A percentile compares a stretch with the other conserved stretches of the same genome.
phyloP scores from a whole-genome alignment of 2,888 invertebrate genomes.

The Heteropelma amictum region DNA sequence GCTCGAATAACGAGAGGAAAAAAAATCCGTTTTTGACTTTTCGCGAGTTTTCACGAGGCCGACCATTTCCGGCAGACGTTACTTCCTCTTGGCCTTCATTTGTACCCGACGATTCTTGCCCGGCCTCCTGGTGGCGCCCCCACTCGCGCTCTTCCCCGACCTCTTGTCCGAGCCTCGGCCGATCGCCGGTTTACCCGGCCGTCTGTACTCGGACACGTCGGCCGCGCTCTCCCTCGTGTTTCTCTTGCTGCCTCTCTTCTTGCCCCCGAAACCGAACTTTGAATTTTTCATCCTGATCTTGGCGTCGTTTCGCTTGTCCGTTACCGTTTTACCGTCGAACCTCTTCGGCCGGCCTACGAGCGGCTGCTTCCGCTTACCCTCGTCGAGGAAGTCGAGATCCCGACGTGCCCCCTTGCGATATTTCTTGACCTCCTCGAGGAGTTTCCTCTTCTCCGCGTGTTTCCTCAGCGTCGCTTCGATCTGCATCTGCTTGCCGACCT shows the following conservation, averaged over 20 bases:
- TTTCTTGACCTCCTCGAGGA: conserved; percentile 95
- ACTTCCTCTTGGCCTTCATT: conserved; percentile 76
- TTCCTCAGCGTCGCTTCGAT: conserved; percentile 90
- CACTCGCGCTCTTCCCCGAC: conserved; percentile 62
- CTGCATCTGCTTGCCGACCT: conserved; percentile 94
- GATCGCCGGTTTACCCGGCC: conserved; percentile 69
- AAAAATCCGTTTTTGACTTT: no score
- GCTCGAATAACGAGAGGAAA: no score
- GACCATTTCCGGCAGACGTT: conserved; percentile 20
- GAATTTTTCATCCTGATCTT: conserved; percentile 87
- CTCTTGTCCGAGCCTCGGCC: no score
- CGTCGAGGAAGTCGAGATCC: conserved; percentile 89
- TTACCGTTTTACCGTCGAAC: conserved; percentile 71
- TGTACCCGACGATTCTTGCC: conserved; percentile 79
- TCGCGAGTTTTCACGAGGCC: no score
- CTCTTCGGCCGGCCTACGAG: conserved; percentile 62
- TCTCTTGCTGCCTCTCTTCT: conserved; percentile 92
- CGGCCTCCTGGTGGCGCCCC: conserved; percentile 67
- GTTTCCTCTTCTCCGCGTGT: conserved; percentile 93
- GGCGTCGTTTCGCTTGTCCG: conserved; percentile 72
- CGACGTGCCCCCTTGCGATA: conserved; percentile 91
- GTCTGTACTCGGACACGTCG: conserved; percentile 81
- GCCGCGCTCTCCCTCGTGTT: conserved; percentile 91
- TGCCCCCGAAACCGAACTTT: conserved; percentile 97
- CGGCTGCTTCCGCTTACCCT: conserved; percentile 79